Conservation (phyloP, 2,113 vertebrate genomes). For the Rousettus leschenaultii region DNA sequence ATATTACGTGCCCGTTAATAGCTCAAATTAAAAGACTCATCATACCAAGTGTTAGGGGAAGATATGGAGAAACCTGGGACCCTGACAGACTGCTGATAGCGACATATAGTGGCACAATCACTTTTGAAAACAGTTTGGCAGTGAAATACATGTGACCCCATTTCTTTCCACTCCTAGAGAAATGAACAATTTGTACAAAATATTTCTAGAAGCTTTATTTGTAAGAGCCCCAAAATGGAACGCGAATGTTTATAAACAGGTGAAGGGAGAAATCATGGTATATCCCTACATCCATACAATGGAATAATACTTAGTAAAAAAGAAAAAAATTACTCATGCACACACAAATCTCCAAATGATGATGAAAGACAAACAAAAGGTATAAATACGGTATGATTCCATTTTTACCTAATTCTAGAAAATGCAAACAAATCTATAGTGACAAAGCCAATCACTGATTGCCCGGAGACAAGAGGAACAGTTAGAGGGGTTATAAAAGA, state of each 20-base stretch:
- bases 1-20: neutral
- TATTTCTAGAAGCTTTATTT: neutral
- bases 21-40: neutral
- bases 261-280: neutral
- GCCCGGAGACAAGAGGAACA: neutral
- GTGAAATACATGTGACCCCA: neutral
- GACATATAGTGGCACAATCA: neutral
- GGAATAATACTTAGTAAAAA: neutral
- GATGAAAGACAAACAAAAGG: neutral
- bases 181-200: neutral
- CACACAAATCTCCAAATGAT: neutral
- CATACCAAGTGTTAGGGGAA: neutral
- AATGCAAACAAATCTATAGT: neutral
- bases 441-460: neutral
- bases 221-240: neutral
- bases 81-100: neutral
- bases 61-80: neutral
- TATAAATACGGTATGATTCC: neutral
- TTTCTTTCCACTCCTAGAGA: neutral
- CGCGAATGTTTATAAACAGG: neutral
- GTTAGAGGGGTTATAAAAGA: neutral
- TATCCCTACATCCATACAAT: neutral
- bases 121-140: neutral
- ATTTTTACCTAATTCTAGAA: neutral
- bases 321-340: neutral